Percentiles rank a stretch among this genome's conserved stretches.
Conservation (phyloP, 2,797 vertebrate species). For the Micrastur ruficollis region DNA sequence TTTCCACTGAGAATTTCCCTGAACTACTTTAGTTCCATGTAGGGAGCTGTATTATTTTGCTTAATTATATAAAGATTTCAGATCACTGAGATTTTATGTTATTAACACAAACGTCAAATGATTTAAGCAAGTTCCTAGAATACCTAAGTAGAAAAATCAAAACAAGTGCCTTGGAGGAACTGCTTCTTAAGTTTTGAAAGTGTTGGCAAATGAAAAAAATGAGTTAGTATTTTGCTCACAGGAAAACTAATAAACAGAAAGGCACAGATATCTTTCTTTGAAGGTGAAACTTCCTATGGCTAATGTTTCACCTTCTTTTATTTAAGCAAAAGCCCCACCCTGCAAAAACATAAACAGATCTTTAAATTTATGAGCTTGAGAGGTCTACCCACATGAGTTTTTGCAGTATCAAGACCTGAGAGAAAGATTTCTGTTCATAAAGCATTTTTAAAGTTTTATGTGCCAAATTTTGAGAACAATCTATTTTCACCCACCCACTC, state of each 20-base stretch:
- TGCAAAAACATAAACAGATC: background rate
- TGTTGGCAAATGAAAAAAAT: slow-evolving; percentile 4
- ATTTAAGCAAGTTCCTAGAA: slow-evolving; percentile 45
- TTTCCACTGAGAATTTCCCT: slow-evolving; percentile 54
- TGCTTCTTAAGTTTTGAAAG: slow-evolving; percentile 22
- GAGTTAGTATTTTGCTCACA: background rate
- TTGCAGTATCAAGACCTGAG: slow-evolving; percentile 47
- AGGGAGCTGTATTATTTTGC: slow-evolving; percentile 52
- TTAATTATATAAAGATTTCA: slow-evolving; percentile 53
- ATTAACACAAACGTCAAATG: slow-evolving; percentile 47
- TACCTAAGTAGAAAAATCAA: slow-evolving; percentile 38
- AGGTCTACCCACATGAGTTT: slow-evolving; percentile 23
- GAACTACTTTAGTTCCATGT: slow-evolving; percentile 32
- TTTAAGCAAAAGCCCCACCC: slow-evolving; percentile 23
- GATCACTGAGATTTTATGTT: slow-evolving; percentile 34
- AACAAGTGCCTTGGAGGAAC: slow-evolving; percentile 35
- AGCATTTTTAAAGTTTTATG: slow-evolving; percentile 55
- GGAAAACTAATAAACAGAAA: slow-evolving; percentile 29
- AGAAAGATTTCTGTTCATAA: slow-evolving; percentile 54
- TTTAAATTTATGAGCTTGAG: slow-evolving; percentile 29
- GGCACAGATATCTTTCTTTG: background rate
- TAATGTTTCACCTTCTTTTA: slow-evolving; percentile 32
- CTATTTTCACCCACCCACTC: slow-evolving; percentile 60
- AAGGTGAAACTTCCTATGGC: slow-evolving; percentile 11
- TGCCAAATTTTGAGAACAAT: slow-evolving; percentile 65